Conservation (phyloP, 1,140 invertebrate genomes). For the Pogonognathellus flavescens region DNA sequence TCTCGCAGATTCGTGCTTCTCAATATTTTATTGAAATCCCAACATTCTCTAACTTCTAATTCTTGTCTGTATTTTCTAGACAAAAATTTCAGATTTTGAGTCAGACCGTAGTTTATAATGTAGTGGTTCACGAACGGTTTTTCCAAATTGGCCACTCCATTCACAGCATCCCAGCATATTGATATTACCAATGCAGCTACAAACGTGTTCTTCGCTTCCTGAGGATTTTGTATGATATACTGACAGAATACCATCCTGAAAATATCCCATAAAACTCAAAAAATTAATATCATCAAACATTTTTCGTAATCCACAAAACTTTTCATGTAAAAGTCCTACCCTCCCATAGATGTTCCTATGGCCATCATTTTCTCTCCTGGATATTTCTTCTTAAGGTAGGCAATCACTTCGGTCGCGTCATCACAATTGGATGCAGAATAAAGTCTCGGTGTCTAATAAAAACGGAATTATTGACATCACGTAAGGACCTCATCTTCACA, state of each 20-base stretch:
- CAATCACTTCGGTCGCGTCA: constrained; percentile 82
- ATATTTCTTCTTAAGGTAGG: constrained; percentile 76
- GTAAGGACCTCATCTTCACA: not conserved
- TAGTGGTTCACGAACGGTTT: constrained; percentile 61
- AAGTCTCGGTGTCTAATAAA: constrained; percentile 79
- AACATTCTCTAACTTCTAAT: constrained; percentile 63
- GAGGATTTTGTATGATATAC: constrained; percentile 79
- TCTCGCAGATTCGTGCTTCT: constrained; percentile 59
- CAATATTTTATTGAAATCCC: constrained; percentile 64
- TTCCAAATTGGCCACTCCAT: constrained; percentile 58
- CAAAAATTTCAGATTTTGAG: constrained; percentile 58
- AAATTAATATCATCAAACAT: not conserved
- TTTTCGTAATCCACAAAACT: constrained; percentile 19
- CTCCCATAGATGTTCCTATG: constrained; percentile 86
- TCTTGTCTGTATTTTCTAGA: constrained; percentile 56
- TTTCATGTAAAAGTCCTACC: constrained; percentile 64
- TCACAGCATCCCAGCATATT: constrained; percentile 60
- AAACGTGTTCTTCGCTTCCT: constrained; percentile 74
- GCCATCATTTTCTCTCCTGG: constrained; percentile 79
- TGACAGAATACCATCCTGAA: constrained; percentile 78
- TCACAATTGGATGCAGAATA: constrained; percentile 87
- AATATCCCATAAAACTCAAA: constrained; percentile 22
- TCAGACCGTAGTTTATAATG: constrained; percentile 62
- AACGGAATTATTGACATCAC: constrained; percentile 8
- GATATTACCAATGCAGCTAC: constrained; percentile 73